Evolutionary conservation across 2,888 invertebrate genomes (phyloP), one percentile per base, ranked within the genome.

Genomic region (Caenorhabditis parvicauda): DNA sequence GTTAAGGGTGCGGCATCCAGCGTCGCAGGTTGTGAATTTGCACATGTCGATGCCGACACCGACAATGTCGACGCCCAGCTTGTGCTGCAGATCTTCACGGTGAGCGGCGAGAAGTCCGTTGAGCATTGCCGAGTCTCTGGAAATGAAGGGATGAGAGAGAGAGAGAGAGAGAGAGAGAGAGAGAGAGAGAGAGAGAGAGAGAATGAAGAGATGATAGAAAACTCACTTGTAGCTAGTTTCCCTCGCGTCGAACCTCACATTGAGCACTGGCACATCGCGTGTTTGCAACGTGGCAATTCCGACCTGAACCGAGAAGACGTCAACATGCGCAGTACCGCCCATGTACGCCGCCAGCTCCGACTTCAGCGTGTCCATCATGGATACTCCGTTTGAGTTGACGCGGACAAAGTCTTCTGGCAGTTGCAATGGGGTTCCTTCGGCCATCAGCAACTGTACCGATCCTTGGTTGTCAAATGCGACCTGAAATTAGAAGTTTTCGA

Each of bases 231-330:
- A 72, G 9, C 62, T 50, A 3, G 67, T 55, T 6, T 67, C 64
- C 37, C 69, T 66, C 9, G 73, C 80, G 24, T 74, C 67, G 65
- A 81, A 81, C 9, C 80, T 64, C 9, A 80, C 68, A 54, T 80
- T 79, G 39, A 77, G 52, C 5, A 73, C 72, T 3, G 67, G 66
- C 0, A 72, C 72, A 27, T 71, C 68, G 17, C 61, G 51, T 2
- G 64, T 64, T 55, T 77, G 77, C 1, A 76, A 67, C 3, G 73
- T 70, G 35, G 72, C 77, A 21, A 63, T 56, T 49, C 66, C 61
- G 35, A 65, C 54, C 82, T 94, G 93, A 17, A 98, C 92, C 82
- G 94, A 95, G 82, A 98, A 96, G 54, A 98, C 89, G 77, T 95
- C 93, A 17, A 98, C 91, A 81, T 92, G 91, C 7, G 68, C 67